Evolutionary conservation across 2,888 invertebrate species (phyloP).

Genomic region (Caenorhabditis sulstoni): DNA sequence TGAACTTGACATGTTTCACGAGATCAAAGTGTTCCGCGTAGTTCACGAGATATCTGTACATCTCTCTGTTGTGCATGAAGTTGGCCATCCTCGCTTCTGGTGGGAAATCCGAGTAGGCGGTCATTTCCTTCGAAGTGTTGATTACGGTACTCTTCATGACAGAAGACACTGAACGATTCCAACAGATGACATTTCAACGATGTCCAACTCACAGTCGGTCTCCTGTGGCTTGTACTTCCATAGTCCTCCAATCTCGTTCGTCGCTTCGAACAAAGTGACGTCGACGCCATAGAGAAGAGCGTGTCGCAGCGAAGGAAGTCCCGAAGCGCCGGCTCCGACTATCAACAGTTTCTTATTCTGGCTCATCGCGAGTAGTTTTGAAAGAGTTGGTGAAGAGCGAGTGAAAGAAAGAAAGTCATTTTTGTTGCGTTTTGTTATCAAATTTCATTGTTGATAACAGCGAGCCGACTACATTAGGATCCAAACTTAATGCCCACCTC

Average conservation of each 20-base stretch:
- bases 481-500: too few species aligned
- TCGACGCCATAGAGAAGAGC: constrained; percentile 76
- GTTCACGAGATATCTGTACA: constrained; percentile 61
- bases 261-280: constrained; percentile 80
- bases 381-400: too few species aligned
- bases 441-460: constrained; percentile 35
- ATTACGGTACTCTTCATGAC: constrained; percentile 81
- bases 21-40: constrained; percentile 76
- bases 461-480: constrained; percentile 33
- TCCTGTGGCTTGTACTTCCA: constrained; percentile 77
- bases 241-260: constrained; percentile 80
- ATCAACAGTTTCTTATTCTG: constrained; percentile 41
- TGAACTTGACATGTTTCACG: constrained; percentile 71
- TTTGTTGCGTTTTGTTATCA: constrained; percentile 52
- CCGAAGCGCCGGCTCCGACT: constrained; percentile 66
- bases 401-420: too few species aligned
- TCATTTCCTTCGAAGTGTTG: constrained; percentile 81
- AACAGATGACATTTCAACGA: not conserved
- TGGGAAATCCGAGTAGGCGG: constrained; percentile 82
- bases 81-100: constrained; percentile 78
- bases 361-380: too few species aligned
- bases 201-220: constrained; percentile 55
- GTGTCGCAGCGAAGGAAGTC: constrained; percentile 64
- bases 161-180: constrained; percentile 69
- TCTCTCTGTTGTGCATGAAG: constrained; percentile 69